Base-by-base conservation (phyloP, 2,113 vertebrate species). In the Osmerus eperlanus region DNA sequence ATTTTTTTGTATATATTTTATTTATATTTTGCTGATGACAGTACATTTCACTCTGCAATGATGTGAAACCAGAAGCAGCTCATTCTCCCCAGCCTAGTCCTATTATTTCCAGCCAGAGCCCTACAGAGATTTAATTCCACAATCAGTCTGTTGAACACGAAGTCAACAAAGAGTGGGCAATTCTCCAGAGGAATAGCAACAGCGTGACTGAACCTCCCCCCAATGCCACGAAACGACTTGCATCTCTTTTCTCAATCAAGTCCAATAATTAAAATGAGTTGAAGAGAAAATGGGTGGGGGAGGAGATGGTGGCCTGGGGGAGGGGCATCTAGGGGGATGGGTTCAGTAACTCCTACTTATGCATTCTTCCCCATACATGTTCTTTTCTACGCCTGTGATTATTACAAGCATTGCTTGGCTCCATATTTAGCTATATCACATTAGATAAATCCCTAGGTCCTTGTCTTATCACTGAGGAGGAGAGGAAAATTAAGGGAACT, bases 71-170 rank as follows among this genome's bases (percentile, higher is more conserved):
- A 63, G 72, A 83, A 83, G 81, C 80, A 79, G 81, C 79, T 82
- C 7, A 12, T 47, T 12, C 41, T 9, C 41, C 41, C 41, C 71
- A 70, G 80, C 73, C 62, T 4, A 67, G 19, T 70, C 78, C 82
- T 29, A 81, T 88, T 86, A 89, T 86, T 81, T 70, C 65, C 73
- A n/a, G 15, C 76, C 68, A 78, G 54, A 28, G 78, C 60, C 74
- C 81, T 76, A 55, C 29, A 67, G 75, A 83, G 81, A 87, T 87
- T 86, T 81, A 74, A 82, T 85, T 88, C 83, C 68, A 73, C 83
- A 70, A 72, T 88, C 83, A 77, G 82, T 83, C 73, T 85, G 80
- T 79, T 86, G 78, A 86, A 85, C 81, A 80, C 72, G 79, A 75
- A 75, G 69, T 81, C 73, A 85, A 86, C 78, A 88, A 83, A 80